Base-by-base conservation (phyloP, 2,797 vertebrate genomes). In the Dryobates pubescens region DNA sequence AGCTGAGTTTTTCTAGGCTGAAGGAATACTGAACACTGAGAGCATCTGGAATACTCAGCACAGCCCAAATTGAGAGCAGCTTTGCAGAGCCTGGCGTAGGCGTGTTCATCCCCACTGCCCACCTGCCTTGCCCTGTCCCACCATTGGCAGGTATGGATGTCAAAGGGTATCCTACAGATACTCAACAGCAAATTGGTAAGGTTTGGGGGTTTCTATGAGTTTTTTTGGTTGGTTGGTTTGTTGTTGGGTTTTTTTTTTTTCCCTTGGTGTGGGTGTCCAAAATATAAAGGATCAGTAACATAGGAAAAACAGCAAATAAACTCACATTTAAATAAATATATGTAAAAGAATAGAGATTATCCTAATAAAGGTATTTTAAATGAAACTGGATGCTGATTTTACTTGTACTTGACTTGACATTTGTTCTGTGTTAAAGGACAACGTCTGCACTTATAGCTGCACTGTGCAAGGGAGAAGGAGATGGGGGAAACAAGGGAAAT, bases 401-500 rank as follows among this genome's bases (percentile, higher is more conserved):
- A 19, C 29, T 79, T 67, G 7, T 29, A 83, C 30, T 34, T 82
- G 47, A 59, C 10, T 38, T 91, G 43, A 30, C 7, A 62, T 82
- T 74, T 77, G 17, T 58, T 86, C 15, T 77, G 38, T 69, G 17
- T 45, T 91, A 75, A 92, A 94, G 68, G 36, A 53, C 24, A 73
- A 17, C 13, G 1, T 61, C 34, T 5, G 30, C 51, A 47, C 51
- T 84, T 32, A 22, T 51, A 73, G 38, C 34, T 34, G 49, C 6
- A 13, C 6, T 34, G 7, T 49, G 24, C 10, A 59, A 16, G 23
- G 29, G 17, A 76, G 30, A 76, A 76, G 18, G 19, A 12, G 13
- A 56, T 10, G 9, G 9, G 11, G 20, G 10, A 76, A 83, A 65
- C 32, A 64, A 62, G n/a, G 57, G 24, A 89, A 89, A 61, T 41